Conservation (phyloP, 2,797 vertebrate genomes). For the Lepidocolaptes lacrymiger region DNA sequence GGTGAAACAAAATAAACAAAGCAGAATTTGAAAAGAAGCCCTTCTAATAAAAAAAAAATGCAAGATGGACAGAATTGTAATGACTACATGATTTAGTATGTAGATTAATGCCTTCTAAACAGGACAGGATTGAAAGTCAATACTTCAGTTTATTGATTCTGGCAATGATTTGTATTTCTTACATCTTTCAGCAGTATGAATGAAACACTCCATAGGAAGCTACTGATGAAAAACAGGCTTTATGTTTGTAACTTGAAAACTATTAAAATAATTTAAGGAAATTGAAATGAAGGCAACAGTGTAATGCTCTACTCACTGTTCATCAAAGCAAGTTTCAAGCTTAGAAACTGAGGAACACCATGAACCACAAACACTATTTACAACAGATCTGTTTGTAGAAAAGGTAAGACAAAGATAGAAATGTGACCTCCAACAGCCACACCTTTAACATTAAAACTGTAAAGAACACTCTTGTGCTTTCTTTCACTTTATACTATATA, state of each 20-base stretch:
- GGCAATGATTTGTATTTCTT: slow-evolving; percentile 49
- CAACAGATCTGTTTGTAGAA: background rate
- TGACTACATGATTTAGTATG: slow-evolving; percentile 32
- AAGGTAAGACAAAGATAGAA: background rate
- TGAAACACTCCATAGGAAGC: slow-evolving; percentile 18
- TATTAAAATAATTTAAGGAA: slow-evolving; percentile 18
- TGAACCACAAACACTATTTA: background rate
- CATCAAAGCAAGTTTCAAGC: background rate
- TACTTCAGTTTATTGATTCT: slow-evolving; percentile 60
- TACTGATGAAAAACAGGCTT: slow-evolving; percentile 56
- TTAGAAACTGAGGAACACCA: background rate
- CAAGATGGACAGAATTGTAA: slow-evolving; percentile 53
- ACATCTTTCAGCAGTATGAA: slow-evolving; percentile 44
- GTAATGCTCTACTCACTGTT: background rate
- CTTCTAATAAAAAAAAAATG: slow-evolving; percentile 38
- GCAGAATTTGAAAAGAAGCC: slow-evolving; percentile 5
- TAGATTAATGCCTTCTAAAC: slow-evolving; percentile 61
- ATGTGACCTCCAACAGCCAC: background rate
- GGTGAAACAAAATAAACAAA: slow-evolving; percentile 12
- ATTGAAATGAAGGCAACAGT: background rate
- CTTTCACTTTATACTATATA: slow-evolving; percentile 40
- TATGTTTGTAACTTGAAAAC: slow-evolving; percentile 45
- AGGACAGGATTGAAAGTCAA: slow-evolving; percentile 55
- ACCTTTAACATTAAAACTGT: background rate
- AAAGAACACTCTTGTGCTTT: background rate